Evolutionary conservation across 2,113 vertebrate genomes (phyloP).

Genomic region (Nipponia nippon): DNA sequence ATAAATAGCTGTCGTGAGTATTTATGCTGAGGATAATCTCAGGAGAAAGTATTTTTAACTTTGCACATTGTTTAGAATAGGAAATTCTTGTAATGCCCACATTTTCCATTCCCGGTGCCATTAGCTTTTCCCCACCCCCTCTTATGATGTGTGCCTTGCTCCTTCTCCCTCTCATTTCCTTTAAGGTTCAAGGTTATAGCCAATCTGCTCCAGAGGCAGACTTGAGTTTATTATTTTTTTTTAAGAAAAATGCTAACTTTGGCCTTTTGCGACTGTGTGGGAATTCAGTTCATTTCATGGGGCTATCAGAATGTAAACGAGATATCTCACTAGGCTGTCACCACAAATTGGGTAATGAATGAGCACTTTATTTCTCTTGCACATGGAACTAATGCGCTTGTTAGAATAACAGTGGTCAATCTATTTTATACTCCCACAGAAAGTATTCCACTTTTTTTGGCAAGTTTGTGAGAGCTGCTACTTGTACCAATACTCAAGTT

Average conservation of each 20-base stretch:
- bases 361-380: constrained; percentile 60
- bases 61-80: constrained; percentile 72
- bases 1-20: constrained; percentile 70
- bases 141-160: neutral
- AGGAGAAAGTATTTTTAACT: constrained; percentile 74
- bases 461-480: constrained; percentile 20
- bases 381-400: neutral
- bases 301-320: constrained; percentile 48
- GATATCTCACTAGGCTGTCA: constrained; percentile 42
- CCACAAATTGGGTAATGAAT: constrained; percentile 44
- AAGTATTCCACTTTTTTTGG: constrained; percentile 43
- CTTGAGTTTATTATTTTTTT: neutral
- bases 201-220: constrained; percentile 29
- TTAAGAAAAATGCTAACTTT: constrained; percentile 50
- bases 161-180: constrained; percentile 32
- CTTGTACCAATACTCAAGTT: constrained; percentile 16
- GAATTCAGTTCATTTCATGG: constrained; percentile 39
- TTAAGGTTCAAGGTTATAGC: constrained; percentile 54
- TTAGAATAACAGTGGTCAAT: constrained; percentile 55
- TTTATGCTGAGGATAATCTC: constrained; percentile 69
- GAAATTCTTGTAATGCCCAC: constrained; percentile 73
- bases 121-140: neutral
- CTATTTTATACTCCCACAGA: constrained; percentile 64
- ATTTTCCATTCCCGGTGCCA: constrained; percentile 69
- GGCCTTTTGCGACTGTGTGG: constrained; percentile 5